phyloP scores from a whole-genome alignment of 2,797 vertebrate genomes.

The Clamator glandarius region DNA sequence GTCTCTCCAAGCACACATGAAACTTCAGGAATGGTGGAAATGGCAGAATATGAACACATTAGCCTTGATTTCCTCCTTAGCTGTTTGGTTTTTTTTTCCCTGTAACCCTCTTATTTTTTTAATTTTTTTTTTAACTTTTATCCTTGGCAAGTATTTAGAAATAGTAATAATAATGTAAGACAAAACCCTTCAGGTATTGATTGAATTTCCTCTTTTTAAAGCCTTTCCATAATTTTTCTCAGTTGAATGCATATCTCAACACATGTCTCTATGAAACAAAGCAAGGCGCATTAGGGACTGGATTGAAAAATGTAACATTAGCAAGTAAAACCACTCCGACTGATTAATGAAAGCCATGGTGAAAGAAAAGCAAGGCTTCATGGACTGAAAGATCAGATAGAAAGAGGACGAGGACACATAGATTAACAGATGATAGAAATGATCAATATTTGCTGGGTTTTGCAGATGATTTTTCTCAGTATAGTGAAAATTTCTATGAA shows the following conservation, averaged over 20 bases:
- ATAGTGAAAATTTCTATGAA: not conserved
- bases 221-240: not conserved
- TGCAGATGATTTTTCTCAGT: not conserved
- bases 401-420: not conserved
- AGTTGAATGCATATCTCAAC: not conserved
- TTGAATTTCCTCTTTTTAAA: not conserved
- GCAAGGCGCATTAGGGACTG: not conserved
- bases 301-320: not conserved
- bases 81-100: not conserved
- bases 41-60: not conserved
- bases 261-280: not conserved
- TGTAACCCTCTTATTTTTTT: accelerated
- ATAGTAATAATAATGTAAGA: not conserved
- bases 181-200: not conserved
- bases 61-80: not conserved
- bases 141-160: not conserved
- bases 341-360: not conserved
- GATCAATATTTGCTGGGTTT: not conserved
- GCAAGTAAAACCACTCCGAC: not conserved
- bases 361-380: not conserved
- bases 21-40: not conserved
- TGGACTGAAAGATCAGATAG: not conserved
- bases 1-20: not conserved
- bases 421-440: not conserved
- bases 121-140: not conserved